Percentiles rank a stretch among this genome's conserved stretches.
Conservation (phyloP, 2,888 invertebrate species). For the Chamaedrilus cognettii region DNA sequence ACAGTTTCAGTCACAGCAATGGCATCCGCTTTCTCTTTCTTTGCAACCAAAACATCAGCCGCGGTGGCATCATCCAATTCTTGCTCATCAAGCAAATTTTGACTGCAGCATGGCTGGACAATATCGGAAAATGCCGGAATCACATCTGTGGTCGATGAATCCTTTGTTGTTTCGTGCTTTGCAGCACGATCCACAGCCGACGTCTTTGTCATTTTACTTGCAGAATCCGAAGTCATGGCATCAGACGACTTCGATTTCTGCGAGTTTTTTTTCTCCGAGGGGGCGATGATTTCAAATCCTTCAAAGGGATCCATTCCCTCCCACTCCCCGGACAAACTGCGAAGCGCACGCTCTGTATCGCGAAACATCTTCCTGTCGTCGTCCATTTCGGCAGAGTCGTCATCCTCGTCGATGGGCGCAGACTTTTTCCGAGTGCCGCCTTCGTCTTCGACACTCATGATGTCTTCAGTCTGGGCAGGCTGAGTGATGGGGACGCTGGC, state of each 20-base stretch:
- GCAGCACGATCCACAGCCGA: background rate
- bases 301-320: slow-evolving; percentile 34
- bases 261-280: background rate
- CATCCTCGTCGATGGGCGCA: slow-evolving; percentile 27
- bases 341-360: slow-evolving; percentile 85
- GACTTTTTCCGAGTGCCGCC: no score
- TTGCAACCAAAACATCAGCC: no score
- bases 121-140: no score
- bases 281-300: no score
- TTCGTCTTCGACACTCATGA: no score
- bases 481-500: no score
- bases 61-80: no score
- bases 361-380: slow-evolving; percentile 74
- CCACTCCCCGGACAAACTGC: slow-evolving; percentile 81
- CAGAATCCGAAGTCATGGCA: background rate
- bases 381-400: slow-evolving; percentile 67
- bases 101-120: no score
- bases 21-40: background rate
- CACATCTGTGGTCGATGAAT: no score
- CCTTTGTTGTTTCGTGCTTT: background rate
- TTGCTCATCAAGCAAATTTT: no score
- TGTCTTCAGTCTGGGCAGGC: no score
- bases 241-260: background rate
- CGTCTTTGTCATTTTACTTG: slow-evolving; percentile 12
- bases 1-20: no score